These are phyloP conservation scores for Drosophila bipectinata DNA, from an alignment of 1,140 invertebrate species.

Conservation along the genomic window DNA sequence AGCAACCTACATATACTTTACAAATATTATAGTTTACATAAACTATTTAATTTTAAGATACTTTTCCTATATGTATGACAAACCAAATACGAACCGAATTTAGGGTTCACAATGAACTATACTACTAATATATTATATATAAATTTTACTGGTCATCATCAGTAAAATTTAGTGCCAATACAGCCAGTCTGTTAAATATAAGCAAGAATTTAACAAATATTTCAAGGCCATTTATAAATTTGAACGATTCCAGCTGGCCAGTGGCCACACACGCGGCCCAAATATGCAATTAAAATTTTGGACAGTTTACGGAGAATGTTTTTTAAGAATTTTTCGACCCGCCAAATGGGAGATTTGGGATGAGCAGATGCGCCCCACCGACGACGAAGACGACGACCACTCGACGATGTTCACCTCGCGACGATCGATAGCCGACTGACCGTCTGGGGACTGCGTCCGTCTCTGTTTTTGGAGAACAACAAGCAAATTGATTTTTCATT, in stretches of 20 bases:
- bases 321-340: conserved; percentile 12
- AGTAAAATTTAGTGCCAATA: conserved; percentile 11
- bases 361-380: background rate
- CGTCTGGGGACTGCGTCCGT: conserved; percentile 45
- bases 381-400: background rate
- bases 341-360: background rate
- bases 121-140: conserved; percentile 13
- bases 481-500: conserved; percentile 79
- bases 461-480: conserved; percentile 34
- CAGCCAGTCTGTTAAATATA: conserved; percentile 49
- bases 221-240: conserved; percentile 8
- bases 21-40: conserved; percentile 3
- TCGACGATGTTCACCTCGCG: conserved; percentile 42
- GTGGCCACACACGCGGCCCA: conserved; percentile 15
- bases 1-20: conserved; percentile 6
- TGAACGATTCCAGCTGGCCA: conserved; percentile 10
- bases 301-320: conserved; percentile 17
- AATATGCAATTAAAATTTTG: conserved; percentile 33
- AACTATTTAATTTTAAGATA: background rate
- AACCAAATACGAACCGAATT: conserved; percentile 5
- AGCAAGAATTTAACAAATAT: conserved; percentile 14
- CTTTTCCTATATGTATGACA: conserved; percentile 1
- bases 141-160: conserved; percentile 21
- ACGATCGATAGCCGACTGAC: conserved; percentile 66
- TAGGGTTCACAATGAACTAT: background rate